Base-by-base conservation (phyloP, 2,888 invertebrate genomes). In the Chymomyza amoena region DNA sequence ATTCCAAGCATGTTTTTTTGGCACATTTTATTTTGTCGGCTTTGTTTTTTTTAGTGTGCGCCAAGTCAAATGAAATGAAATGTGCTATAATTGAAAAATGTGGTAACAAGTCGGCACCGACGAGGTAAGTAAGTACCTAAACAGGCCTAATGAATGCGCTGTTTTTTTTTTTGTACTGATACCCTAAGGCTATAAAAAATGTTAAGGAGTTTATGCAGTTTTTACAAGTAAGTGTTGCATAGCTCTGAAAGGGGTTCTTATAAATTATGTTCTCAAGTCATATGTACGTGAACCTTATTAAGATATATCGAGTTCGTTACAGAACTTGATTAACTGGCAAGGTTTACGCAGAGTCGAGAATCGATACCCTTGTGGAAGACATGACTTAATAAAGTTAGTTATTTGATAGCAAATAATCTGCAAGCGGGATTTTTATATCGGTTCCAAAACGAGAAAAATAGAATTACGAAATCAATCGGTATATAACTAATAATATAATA, bases 51-150 rank as follows among this genome's bases (percentile, higher is more conserved):
- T 9, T 57, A 25, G 57, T 57, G 57, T 57, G 25, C 75, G 77
- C 77, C 85, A 84, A 88, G 77, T 76, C 85, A 84, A 88, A 90
- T 90, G 90, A 90, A 90, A 90, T 86, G 87, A 87, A 84, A 87
- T 83, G 87, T 87, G 86, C 80, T 86, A 88, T 89, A 89, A 89
- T 89, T 89, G 90, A 85, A 87, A 89, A 89, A 89, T 90, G 89
- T 89, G 89, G 89, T 89, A 89, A 89, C 89, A 89, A 88, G 84
- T 78, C 80, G 57, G 61, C 39, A 16, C 45, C 59, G 57, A 57
- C 20, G 57, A 25, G 18, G 20, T 25, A 25, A 25, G 20, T 18
- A 54, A 45, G 39, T 45, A 45, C 39, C 39, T 45, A 45, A 45
- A 13, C 87, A 80, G 80, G 79, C 85, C 79, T 89, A 90, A 89